Evolutionary conservation across 2,797 vertebrate genomes (phyloP), one percentile per base, ranked within the genome.

Genomic region (Ceryle rudis): DNA sequence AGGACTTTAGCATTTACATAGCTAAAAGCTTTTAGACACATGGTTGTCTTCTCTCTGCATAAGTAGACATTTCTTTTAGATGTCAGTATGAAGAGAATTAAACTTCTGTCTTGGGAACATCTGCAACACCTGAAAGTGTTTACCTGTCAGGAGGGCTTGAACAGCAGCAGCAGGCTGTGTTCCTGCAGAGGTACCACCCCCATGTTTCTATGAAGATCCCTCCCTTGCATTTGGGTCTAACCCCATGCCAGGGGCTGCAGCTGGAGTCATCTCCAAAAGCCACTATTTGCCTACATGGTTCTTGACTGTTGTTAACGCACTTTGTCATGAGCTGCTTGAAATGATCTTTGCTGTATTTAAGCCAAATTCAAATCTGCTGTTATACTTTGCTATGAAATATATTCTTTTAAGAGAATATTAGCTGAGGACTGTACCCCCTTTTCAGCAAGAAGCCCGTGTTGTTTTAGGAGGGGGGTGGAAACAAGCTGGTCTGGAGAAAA

Each of bases 211-310:
- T 19, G 16, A 20, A 14, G 54, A 33, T 10, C 3, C 14, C 10
- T 19, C 13, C 23, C 17, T 33, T 17, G 4, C 11, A 6, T 9
- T 16, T 33, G 29, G 19, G 21, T 35, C 3, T 37, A 16, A 20
- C 37, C 41, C 41, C 2, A 0, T 18, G 39, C 41, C 12, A 42
- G 52, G 62, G 62, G 20, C 35, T 61, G n/a, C 26, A 29, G 44
- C 52, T 33, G 17, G 42, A 14, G 22, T 6, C 12, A 1, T 14
- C 55, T 41, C 52, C 25, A 5, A n/a, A 47, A 49, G 3, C 18
- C 15, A 5, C 14, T 12, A 0, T 21, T 47, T 47, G 11, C 7
- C 20, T 6, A 1, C 0, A 0, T 28, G 14, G 18, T 14, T 66
- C 0, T 57, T 33, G 21, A 0, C 9, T 9, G 61, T 75, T 55